phyloP scores from a whole-genome alignment of 1,140 invertebrate species.

The Trichonephila clavata region DNA sequence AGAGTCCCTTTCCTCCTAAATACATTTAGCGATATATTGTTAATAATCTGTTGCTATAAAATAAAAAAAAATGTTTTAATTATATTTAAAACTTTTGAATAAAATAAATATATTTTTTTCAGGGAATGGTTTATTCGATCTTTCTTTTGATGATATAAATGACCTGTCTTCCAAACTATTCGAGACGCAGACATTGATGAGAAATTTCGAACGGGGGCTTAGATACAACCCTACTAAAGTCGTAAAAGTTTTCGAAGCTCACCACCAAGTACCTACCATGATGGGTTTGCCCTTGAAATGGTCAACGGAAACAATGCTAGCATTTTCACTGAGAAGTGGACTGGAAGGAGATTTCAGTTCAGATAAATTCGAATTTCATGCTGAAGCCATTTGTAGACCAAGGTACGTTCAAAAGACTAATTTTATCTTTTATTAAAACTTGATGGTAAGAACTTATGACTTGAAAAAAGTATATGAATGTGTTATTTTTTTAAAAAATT shows the following conservation, averaged over 20 bases:
- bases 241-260: constrained; percentile 67
- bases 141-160: neutral
- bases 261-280: constrained; percentile 70
- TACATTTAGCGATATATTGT: too few relatives aligned
- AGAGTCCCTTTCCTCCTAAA: too few relatives aligned
- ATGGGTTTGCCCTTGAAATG: constrained; percentile 76
- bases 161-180: neutral
- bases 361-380: neutral
- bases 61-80: too few relatives aligned
- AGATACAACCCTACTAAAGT: neutral
- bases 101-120: neutral
- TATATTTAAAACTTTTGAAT: too few relatives aligned
- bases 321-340: constrained; percentile 38
- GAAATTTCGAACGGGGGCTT: neutral
- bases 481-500: too few relatives aligned
- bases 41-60: too few relatives aligned
- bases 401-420: neutral
- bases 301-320: constrained; percentile 56
- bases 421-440: too few relatives aligned
- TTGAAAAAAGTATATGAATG: too few relatives aligned
- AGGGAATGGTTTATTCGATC: constrained; percentile 25
- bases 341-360: neutral
- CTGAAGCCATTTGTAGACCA: neutral
- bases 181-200: neutral
- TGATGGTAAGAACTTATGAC: too few relatives aligned